These are phyloP conservation scores for Acleris sparsana DNA, from an alignment of 2,888 invertebrate genomes.

Conservation along the genomic window DNA sequence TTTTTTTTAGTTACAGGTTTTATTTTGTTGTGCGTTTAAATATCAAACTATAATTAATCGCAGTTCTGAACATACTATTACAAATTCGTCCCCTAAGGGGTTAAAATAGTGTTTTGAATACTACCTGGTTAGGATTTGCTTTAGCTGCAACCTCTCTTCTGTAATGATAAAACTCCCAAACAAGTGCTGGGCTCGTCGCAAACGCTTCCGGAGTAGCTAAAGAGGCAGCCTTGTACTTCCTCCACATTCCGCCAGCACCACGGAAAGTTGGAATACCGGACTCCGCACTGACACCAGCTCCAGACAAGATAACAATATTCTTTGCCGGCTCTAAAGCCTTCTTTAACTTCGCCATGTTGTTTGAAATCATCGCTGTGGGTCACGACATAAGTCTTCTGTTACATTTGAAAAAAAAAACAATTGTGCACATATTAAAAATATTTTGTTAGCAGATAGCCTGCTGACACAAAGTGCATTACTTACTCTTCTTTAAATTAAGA, in stretches of 20 bases:
- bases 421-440: slow-evolving; percentile 50
- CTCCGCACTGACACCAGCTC: slow-evolving; percentile 92
- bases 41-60: no score
- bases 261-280: slow-evolving; percentile 95
- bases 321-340: slow-evolving; percentile 83
- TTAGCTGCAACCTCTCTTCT: slow-evolving; percentile 90
- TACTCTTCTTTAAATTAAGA: no score
- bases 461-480: neutral
- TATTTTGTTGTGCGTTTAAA: no score
- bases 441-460: neutral
- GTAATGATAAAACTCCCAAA: slow-evolving; percentile 96
- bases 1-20: no score
- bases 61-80: no score
- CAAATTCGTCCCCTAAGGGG: no score
- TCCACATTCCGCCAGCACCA: slow-evolving; percentile 92
- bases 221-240: slow-evolving; percentile 87
- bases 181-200: slow-evolving; percentile 87
- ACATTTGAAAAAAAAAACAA: slow-evolving; percentile 46
- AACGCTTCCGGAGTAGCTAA: slow-evolving; percentile 90
- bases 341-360: slow-evolving; percentile 80
- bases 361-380: slow-evolving; percentile 55
- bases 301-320: slow-evolving; percentile 87
- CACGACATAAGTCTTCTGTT: slow-evolving; percentile 37
- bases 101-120: neutral
- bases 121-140: slow-evolving; percentile 84